These are phyloP conservation scores for Chlorops oryzae DNA, from an alignment of 1,140 invertebrate genomes.

Conservation along the genomic window DNA sequence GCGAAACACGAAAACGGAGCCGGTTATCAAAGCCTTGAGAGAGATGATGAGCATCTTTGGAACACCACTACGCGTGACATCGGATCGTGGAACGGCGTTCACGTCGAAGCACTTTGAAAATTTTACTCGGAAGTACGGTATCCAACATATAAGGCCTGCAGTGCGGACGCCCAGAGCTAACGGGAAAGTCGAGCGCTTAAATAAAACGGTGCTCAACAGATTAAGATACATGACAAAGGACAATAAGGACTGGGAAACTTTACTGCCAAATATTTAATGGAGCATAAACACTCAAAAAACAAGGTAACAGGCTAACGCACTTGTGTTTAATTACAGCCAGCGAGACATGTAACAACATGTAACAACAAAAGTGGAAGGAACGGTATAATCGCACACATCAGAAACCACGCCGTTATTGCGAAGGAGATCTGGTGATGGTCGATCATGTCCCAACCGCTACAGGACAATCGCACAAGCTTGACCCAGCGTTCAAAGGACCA, in stretches of 20 bases:
- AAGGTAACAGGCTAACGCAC: too few relatives aligned
- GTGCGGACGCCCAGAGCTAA: too few relatives aligned
- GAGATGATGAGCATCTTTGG: conserved; percentile 4
- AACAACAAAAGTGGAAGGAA: not conserved
- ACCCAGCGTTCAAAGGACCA: too few relatives aligned
- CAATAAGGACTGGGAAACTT: too few relatives aligned
- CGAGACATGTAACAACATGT: not conserved
- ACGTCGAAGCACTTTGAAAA: conserved; percentile 12
- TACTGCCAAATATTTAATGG: too few relatives aligned
- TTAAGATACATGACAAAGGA: not conserved
- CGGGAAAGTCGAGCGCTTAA: conserved; percentile 21
- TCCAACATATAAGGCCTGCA: conserved; percentile 34
- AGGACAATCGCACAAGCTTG: not conserved
- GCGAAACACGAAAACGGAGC: conserved; percentile 16
- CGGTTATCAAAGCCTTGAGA: conserved; percentile 9
- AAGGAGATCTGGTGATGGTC: not conserved
- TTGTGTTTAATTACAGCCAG: not conserved
- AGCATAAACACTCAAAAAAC: too few relatives aligned
- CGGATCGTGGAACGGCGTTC: conserved; percentile 2
- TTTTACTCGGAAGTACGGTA: conserved; percentile 2
- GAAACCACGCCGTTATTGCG: not conserved
- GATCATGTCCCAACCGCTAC: conserved; percentile 4
- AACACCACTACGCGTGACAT: not conserved
- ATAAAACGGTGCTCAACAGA: conserved; percentile 13
- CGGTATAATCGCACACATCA: conserved; percentile 1